Evolutionary conservation across 2,797 vertebrate species (phyloP).

Genomic region (Liasis olivaceus): DNA sequence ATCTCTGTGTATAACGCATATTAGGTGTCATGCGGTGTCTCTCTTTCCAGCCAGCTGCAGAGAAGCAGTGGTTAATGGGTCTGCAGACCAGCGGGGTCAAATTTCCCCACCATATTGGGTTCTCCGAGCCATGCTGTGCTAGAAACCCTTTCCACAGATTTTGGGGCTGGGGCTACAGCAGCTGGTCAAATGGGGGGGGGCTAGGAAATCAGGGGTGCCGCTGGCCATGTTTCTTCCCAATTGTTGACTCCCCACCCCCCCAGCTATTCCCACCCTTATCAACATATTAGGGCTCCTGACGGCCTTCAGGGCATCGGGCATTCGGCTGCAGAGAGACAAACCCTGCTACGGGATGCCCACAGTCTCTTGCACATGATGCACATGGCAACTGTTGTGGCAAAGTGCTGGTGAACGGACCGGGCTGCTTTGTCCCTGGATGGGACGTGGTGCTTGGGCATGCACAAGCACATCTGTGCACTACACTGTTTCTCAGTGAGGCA

Average conservation of each 20-base stretch:
- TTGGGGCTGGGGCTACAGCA: too few species aligned
- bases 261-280: neutral
- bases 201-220: neutral
- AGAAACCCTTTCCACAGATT: neutral
- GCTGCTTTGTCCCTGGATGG: neutral
- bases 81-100: fast-evolving
- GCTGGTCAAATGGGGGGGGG: neutral
- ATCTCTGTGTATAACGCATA: neutral
- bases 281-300: neutral
- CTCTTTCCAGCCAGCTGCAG: too few species aligned
- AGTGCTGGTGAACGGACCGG: neutral
- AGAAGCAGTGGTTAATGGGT: neutral
- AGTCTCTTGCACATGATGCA: too few species aligned
- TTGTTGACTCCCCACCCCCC: neutral
- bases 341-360: too few species aligned
- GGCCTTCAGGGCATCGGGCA: neutral
- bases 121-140: neutral
- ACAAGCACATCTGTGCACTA: neutral
- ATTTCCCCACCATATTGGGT: neutral
- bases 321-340: neutral
- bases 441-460: neutral
- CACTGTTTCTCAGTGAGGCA: neutral
- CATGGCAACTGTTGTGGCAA: neutral
- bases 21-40: neutral
- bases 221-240: neutral